Evolutionary conservation across 2,888 invertebrate species (phyloP), one percentile per base, ranked within the genome.

Genomic region (Chymomyza fuscimana): DNA sequence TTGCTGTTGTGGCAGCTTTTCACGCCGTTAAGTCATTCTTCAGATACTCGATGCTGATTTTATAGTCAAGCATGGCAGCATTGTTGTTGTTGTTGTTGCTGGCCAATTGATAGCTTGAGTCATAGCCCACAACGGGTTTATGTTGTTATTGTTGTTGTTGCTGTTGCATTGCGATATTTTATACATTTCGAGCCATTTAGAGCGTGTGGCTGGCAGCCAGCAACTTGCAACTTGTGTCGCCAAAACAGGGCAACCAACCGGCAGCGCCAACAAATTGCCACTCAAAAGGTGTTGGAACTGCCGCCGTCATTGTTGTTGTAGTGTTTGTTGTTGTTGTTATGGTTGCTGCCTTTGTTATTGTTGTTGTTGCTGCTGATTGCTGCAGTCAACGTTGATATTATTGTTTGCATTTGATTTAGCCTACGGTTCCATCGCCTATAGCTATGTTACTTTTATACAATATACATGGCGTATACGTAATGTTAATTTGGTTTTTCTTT

Each of bases 101-200:
- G 51, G 83, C 72, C 85, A 86, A 87, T 87, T 81, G 87, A 86
- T 87, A 81, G 86, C 81, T 83, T 81, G 87, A 86, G 83, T 86
- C 85, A 86, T 80, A 86, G 75, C 74, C 72, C 81, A 71, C 87
- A 87, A 81, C 86, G 81, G 84, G 81, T 78, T 87, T 75, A 65
- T 25, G 25, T 25, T 25, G 25, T 25, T 25, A 4, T 4, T 25
- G 25, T 25, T 25, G 25, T 25, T 25, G 25, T 25, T 68, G 22
- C 40, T 15, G 46, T 63, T 36, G 51, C 22, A 52, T 64, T 52
- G 58, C 40, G 36, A 73, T 54, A 22, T 52, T 63, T 73, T 58
- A 50, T 25, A 36, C 32, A 15, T 40, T 19, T 61, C 64, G 74
- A 61, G 9, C 40, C 60, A 51, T 61, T 36, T 61, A 15, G 36